Base-by-base conservation (phyloP, 1,140 invertebrate species). In the Melitaea cinxia region DNA sequence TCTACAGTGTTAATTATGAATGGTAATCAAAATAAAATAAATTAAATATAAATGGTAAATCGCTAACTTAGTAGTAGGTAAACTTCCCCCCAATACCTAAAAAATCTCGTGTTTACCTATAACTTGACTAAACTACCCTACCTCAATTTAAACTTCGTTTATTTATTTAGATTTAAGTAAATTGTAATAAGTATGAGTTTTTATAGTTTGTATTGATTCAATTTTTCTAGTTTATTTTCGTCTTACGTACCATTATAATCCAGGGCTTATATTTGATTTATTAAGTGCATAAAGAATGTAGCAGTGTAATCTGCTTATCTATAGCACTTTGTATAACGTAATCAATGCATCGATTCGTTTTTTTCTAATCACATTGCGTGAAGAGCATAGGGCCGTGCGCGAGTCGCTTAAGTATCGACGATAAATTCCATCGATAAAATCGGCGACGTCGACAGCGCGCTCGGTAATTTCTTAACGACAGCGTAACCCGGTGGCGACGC, bases 371-470 rank as follows among this genome's bases (percentile, higher is more conserved):
- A 54, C 53, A 63, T 49, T 60, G 60, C 57, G 66, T 63, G 70
- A 68, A 74, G 64, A 69, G 69, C 63, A 70, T 73, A 80, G 77
- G 67, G 78, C 49, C 73, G 75, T 80, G 78, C 73, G 73, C 74
- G 76, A 72, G 69, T 45, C 56, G 49, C 54, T 64, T 68, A 77
- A 82, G 79, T 85, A 77, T 82, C 75, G 79, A 80, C 88, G 80
- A 89, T 90, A 90, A 90, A 90, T 88, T 88, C 83, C 81, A 84
- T 87, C 85, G 88, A 90, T 90, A 89, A 90, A 89, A 90, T 90
- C 88, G 82, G 83, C 79, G 80, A 83, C 82, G 82, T 80, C 75
- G 74, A 72, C 77, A 62, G 78, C 78, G 75, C 76, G 81, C 74
- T 65, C 80, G 78, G 83, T 89, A 88, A 89, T 87, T 85, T 83